phyloP scores from a whole-genome alignment of 2,113 vertebrate genomes.

The Plecotus auritus region DNA sequence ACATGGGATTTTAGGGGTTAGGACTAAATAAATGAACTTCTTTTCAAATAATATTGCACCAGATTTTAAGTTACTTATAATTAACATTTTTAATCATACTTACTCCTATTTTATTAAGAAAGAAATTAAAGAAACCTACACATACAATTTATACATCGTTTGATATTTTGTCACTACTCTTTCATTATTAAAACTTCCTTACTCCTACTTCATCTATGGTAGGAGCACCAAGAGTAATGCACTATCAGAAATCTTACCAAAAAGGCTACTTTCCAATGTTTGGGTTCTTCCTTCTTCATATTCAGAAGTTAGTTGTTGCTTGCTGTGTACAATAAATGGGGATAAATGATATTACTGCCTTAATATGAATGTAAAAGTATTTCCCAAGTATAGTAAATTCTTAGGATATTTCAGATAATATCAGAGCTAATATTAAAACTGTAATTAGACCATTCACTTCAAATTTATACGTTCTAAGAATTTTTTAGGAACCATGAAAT shows the following conservation, averaged over 20 bases:
- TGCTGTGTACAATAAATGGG: constrained; percentile 70
- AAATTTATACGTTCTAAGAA: background rate
- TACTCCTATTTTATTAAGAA: too few species aligned
- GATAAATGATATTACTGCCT: background rate
- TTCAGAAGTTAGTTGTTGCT: constrained; percentile 83
- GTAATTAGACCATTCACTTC: background rate
- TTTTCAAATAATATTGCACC: too few species aligned
- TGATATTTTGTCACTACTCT: too few species aligned
- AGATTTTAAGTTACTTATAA: too few species aligned
- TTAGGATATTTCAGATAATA: background rate
- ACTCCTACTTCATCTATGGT: too few species aligned
- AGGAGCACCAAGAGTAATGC: background rate
- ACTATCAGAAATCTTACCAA: constrained; percentile 19
- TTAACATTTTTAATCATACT: too few species aligned
- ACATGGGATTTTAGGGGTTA: too few species aligned
- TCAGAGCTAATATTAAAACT: background rate
- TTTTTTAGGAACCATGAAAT: background rate
- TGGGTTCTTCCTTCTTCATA: constrained; percentile 76
- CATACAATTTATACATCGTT: too few species aligned
- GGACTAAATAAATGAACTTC: too few species aligned
- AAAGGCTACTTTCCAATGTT: constrained; percentile 6
- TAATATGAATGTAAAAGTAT: background rate
- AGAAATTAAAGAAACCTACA: too few species aligned
- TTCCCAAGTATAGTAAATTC: background rate
- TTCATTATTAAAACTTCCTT: too few species aligned